Conservation (phyloP, 2,888 invertebrate species). For the Cosmia trapezina region DNA sequence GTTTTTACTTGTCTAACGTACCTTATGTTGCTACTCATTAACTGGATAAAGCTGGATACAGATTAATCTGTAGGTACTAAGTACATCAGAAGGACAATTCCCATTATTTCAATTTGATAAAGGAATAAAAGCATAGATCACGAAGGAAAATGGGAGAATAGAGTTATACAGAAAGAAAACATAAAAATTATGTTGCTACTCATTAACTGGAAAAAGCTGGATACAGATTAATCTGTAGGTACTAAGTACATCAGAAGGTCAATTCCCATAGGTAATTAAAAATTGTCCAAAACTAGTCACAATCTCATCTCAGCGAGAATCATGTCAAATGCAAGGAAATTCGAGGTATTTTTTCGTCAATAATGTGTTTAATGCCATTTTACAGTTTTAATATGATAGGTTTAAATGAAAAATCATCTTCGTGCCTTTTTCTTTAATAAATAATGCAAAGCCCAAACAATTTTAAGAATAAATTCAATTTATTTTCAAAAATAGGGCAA, state of each 20-base stretch:
- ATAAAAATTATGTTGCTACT: no score
- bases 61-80: not conserved
- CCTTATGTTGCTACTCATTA: no score
- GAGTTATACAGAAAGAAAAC: not conserved
- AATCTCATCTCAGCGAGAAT: not conserved
- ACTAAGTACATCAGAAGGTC: not conserved
- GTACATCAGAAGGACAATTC: not conserved
- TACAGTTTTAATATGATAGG: not conserved
- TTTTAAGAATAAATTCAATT: not conserved
- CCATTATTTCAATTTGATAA: no score
- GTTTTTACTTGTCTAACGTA: no score
- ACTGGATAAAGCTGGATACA: not conserved
- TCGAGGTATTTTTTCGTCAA: not conserved
- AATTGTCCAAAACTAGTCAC: not conserved
- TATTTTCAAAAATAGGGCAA: conserved; percentile 1
- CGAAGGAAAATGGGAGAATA: not conserved
- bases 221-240: not conserved
- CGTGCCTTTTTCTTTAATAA: not conserved
- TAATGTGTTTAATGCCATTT: not conserved
- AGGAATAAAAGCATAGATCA: no score
- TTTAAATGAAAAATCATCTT: not conserved
- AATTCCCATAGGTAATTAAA: not conserved
- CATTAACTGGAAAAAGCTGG: not conserved
- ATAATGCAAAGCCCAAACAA: not conserved
- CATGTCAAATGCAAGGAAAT: no score